Evolutionary conservation across 2,797 vertebrate genomes (phyloP).

Genomic region (Telmatherina bonti): DNA sequence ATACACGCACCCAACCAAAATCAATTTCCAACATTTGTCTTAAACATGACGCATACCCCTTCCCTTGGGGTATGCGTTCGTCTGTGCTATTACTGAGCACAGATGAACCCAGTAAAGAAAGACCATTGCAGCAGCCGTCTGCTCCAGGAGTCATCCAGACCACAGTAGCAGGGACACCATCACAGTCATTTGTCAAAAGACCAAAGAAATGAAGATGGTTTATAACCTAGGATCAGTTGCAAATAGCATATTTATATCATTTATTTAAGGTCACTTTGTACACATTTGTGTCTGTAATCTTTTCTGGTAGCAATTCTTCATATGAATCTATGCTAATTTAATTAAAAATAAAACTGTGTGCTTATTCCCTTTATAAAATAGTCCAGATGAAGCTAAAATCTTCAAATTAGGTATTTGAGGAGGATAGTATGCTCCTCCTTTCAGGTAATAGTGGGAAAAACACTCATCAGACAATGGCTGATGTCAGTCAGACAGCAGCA

Average conservation of each 20-base stretch:
- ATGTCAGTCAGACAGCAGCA: slow-evolving; percentile 44
- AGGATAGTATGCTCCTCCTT: slow-evolving; percentile 34
- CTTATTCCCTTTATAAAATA: background rate
- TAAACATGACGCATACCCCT: too few relatives aligned
- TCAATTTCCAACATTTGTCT: too few relatives aligned
- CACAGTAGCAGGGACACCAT: too few relatives aligned
- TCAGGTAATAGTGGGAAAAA: slow-evolving; percentile 43
- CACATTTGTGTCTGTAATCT: background rate
- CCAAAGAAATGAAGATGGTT: background rate
- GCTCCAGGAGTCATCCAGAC: too few relatives aligned
- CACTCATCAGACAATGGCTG: slow-evolving; percentile 40
- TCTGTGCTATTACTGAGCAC: too few relatives aligned
- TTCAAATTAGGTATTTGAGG: background rate
- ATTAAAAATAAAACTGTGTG: background rate
- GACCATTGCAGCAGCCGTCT: too few relatives aligned
- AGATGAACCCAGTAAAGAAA: too few relatives aligned
- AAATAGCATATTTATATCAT: background rate
- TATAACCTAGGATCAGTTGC: background rate
- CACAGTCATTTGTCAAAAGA: too few relatives aligned
- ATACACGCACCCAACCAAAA: too few relatives aligned
- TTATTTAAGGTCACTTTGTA: slow-evolving; percentile 7
- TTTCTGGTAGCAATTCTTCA: background rate
- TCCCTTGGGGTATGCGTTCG: too few relatives aligned
- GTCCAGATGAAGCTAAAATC: background rate
- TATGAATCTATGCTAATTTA: background rate